Base-by-base conservation (phyloP, 2,888 invertebrate species). In the Netelia virgata region DNA sequence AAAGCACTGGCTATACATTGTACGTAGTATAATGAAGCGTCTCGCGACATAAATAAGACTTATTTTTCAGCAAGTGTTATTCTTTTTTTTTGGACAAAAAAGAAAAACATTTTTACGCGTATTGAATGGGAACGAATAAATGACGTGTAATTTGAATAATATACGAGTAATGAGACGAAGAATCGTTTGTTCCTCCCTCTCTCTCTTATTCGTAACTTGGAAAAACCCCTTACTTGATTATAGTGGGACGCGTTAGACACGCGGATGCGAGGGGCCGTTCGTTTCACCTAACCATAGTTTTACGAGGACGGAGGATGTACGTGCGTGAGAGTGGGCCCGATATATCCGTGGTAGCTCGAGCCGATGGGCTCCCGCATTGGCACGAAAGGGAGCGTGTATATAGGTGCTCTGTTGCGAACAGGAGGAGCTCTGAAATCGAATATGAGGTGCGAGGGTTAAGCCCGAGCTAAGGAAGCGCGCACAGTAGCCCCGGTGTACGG, bases 381-480 rank as follows among this genome's bases (percentile, higher is more conserved):
- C 61, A 28, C 43, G 47, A 73, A 53, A 73, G 23, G 55, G 64
- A 55, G 53, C 41, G n/a, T 47, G 11, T 28, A 28, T 75, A 77
- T 43, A 41, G 57, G 28, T 16, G 41, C 63, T 43, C 23, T 36
- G 75, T 63, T 53, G 69, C 76, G 73, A 76, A 73, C 61, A 75
- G 55, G 63, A 75, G 81, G 70, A 77, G 86, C 77, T 82, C 86
- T 91, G 91, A 91, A 91, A 91, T 91, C 89, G 91, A 91, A 91
- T 91, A 91, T 90, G 91, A 90, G 89, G 80, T 83, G 87, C 88
- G 84, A 89, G 90, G 89, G 89, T 88, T 91, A 87, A 91, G 90
- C 87, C 90, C 83, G 82, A 81, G 82, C 82, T 86, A 88, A 88
- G 87, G 88, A 89, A 88, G 88, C 89, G 87, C 86, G 88, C 90